A percentile compares a stretch with the other conserved stretches of the same genome.
Conservation (phyloP, 2,888 invertebrate genomes). For the Drosophila kanekoi region DNA sequence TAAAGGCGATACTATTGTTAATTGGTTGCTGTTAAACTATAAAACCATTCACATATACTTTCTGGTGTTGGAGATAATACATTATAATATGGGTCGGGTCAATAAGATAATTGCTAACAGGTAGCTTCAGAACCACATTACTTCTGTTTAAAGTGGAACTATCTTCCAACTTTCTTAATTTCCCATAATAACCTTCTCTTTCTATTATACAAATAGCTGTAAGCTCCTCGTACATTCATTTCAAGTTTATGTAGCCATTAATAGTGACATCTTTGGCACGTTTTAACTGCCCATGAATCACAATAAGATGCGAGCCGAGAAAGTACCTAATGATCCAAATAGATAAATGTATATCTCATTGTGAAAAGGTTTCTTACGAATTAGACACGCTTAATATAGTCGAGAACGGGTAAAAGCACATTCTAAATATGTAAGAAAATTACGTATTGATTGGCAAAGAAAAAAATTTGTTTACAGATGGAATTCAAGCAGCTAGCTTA, state of each 20-base stretch:
- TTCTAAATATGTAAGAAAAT: background rate
- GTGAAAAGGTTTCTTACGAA: background rate
- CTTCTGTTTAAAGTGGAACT: too few relatives aligned
- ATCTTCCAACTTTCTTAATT: background rate
- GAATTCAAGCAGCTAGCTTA: too few relatives aligned
- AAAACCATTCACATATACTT: too few relatives aligned
- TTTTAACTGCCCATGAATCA: background rate
- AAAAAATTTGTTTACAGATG: too few relatives aligned
- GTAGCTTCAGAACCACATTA: too few relatives aligned
- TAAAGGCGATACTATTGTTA: too few relatives aligned
- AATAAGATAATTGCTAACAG: too few relatives aligned
- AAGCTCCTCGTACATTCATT: background rate
- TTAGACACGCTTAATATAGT: background rate
- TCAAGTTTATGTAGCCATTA: background rate
- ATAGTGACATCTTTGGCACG: background rate
- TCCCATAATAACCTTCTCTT: background rate
- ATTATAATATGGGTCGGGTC: too few relatives aligned
- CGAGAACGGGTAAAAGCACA: background rate
- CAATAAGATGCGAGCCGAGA: background rate
- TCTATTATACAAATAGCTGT: background rate
- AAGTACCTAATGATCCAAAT: slow-evolving; percentile 1
- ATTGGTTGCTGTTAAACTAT: too few relatives aligned
- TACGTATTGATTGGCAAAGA: too few relatives aligned
- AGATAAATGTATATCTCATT: background rate
- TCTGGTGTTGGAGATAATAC: too few relatives aligned